Base-by-base conservation (phyloP, 2,888 invertebrate genomes). In the Hermodice carunculata region DNA sequence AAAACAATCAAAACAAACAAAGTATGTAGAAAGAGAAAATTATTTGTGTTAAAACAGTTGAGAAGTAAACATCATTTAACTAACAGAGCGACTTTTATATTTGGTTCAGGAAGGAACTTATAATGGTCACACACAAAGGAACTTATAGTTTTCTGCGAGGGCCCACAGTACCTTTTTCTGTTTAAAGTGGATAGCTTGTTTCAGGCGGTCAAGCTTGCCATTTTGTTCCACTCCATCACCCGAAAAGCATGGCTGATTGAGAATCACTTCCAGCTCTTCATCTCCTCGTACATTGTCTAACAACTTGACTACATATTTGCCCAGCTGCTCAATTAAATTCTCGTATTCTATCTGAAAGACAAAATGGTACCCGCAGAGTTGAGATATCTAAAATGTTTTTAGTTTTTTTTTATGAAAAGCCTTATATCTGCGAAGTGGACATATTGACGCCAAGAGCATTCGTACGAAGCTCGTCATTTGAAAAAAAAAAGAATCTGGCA, bases 81-180 rank as follows among this genome's bases (percentile, higher is more conserved):
- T n/a, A n/a, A n/a, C n/a, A n/a, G n/a, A n/a, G n/a, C n/a, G n/a
- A n/a, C n/a, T n/a, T n/a, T n/a, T n/a, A n/a, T n/a, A n/a, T n/a
- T n/a, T n/a, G n/a, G n/a, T n/a, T n/a, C n/a, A n/a, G n/a, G n/a
- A n/a, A n/a, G n/a, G n/a, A n/a, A n/a, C n/a, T n/a, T 6, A 5
- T 51, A 17, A 22, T 2, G 14, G 17, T 6, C 3, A 6, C 2
- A 1, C 22, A 0, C 22, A 8, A 6, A 5, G 0, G 5, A 19
- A 24, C 28, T 51, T 0, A 3, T 26, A 32, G 5, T n/a, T 37
- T 3, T 40, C 14, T 40, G n/a, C n/a, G n/a, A n/a, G n/a, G n/a
- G n/a, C n/a, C n/a, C n/a, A n/a, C n/a, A n/a, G 48, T 71, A 83
- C 85, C 78, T 81, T 82, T 61, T 85, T 85, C 66, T 85, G 83